Evolutionary conservation across 2,888 invertebrate species (phyloP).

Genomic region (Orthosia gothica): DNA sequence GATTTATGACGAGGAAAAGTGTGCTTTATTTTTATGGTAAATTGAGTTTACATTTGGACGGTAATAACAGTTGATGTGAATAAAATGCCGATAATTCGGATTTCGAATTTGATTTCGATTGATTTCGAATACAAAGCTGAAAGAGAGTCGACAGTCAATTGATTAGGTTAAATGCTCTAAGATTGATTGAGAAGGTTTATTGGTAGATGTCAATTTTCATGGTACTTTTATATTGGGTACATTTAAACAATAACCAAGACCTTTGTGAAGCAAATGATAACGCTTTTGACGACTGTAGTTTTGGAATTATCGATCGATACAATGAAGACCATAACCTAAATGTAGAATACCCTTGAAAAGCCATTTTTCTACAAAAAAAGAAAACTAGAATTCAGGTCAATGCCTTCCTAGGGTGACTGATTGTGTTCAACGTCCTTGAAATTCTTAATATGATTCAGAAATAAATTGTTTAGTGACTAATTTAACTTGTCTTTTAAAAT

Average conservation of each 20-base stretch:
- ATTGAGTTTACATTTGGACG: slow-evolving; percentile 36
- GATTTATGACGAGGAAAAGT: slow-evolving; percentile 31
- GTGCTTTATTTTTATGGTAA: slow-evolving; percentile 23
- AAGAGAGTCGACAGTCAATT: neutral
- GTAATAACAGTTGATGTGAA: slow-evolving; percentile 11
- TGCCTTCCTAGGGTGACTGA: slow-evolving; percentile 1
- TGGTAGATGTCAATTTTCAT: neutral
- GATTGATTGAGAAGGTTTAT: slow-evolving; percentile 4
- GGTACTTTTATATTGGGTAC: neutral
- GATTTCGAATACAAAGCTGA: neutral
- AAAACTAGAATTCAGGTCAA: slow-evolving; percentile 7
- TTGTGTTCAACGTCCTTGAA: neutral
- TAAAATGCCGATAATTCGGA: slow-evolving; percentile 13
- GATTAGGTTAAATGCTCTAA: no score
- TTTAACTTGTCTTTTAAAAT: neutral
- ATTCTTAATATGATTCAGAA: neutral
- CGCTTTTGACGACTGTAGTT: no score
- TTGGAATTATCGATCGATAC: no score
- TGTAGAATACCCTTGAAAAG: neutral
- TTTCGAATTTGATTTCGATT: no score
- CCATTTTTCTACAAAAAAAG: neutral
- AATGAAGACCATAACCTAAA: neutral
- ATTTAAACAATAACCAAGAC: neutral
- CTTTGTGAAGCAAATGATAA: no score
- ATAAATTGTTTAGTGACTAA: neutral